Evolutionary conservation across 2,113 vertebrate species (phyloP).

Genomic region (Ctenodactylus gundi): DNA sequence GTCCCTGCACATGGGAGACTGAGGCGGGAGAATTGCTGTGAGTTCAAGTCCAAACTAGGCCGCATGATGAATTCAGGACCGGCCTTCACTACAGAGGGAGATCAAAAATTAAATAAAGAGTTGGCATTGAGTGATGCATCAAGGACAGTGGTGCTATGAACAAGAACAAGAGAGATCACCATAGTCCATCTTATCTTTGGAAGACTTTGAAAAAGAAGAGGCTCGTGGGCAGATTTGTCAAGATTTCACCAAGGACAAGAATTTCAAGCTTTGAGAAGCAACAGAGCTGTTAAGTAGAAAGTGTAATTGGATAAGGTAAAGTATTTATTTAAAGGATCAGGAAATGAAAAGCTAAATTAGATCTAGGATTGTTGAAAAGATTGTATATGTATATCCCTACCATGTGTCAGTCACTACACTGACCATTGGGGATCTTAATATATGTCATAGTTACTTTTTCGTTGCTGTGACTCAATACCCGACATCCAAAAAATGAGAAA

Average conservation of each 20-base stretch:
- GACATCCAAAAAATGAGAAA: too few species aligned
- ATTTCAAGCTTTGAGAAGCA: not conserved
- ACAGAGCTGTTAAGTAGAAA: not conserved
- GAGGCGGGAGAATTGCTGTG: too few species aligned
- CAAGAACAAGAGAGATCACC: not conserved
- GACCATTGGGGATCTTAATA: not conserved
- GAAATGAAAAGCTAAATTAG: not conserved
- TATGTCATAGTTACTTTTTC: too few species aligned
- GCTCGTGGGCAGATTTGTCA: not conserved
- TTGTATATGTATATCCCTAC: not conserved
- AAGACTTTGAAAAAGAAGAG: not conserved
- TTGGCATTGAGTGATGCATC: not conserved
- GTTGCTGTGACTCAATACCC: too few species aligned
- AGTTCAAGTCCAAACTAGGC: too few species aligned
- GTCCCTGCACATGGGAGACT: too few species aligned
- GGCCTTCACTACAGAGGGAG: too few species aligned
- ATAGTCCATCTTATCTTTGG: not conserved
- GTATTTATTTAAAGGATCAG: not conserved
- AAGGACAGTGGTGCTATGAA: not conserved
- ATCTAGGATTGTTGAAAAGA: not conserved
- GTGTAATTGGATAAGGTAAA: not conserved
- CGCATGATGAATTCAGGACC: too few species aligned
- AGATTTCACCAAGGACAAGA: not conserved
- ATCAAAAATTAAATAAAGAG: too few species aligned
- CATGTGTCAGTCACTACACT: not conserved